Conservation (phyloP, 1,140 invertebrate genomes). For the Babylonia areolata region DNA sequence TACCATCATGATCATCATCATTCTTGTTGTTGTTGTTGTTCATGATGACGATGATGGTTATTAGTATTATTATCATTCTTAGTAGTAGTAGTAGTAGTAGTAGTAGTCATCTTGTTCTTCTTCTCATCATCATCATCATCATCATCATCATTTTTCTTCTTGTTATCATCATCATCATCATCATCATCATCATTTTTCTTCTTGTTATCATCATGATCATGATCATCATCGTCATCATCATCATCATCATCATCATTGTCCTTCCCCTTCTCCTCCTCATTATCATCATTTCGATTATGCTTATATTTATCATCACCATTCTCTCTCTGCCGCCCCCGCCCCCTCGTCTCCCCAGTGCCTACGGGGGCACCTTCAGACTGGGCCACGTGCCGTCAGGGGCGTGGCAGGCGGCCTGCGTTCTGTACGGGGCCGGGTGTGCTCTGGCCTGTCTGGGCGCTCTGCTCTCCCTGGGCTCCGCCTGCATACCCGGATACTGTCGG, state of each 20-base stretch:
- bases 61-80: no score
- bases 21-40: no score
- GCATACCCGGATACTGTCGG: conserved; percentile 53
- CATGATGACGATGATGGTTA: no score
- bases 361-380: conserved; percentile 63
- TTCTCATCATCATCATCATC: no score
- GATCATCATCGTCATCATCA: no score
- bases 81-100: no score
- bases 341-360: conserved; percentile 48
- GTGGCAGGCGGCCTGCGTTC: conserved; percentile 68
- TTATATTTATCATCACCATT: neutral
- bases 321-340: neutral
- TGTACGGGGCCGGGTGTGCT: conserved; percentile 68
- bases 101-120: no score
- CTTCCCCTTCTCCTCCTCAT: neutral
- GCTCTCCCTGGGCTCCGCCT: conserved; percentile 52
- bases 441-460: conserved; percentile 59
- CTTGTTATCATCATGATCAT: no score
- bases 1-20: no score
- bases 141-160: no score
- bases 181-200: no score
- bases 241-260: neutral
- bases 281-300: neutral
- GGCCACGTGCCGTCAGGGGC: conserved; percentile 57
- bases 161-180: no score